Base-by-base conservation (phyloP, 2,888 invertebrate species). In the Drosophila merina region DNA sequence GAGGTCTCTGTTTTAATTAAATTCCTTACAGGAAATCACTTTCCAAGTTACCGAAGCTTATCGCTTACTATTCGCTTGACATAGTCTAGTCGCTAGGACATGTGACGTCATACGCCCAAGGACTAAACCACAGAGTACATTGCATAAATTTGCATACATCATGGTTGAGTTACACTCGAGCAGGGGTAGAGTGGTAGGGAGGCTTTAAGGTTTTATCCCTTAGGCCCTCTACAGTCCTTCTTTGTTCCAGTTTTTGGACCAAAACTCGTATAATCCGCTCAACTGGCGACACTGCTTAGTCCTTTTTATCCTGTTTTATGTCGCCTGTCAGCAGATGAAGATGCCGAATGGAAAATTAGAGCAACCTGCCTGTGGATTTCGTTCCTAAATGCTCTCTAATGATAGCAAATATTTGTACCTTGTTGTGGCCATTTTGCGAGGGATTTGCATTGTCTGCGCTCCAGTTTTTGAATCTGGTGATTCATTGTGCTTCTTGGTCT, bases 371-470 rank as follows among this genome's bases (percentile, higher is more conserved):
- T 48, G 44, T 14, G 14, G 14, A 14, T 14, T 14, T 14, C n/a
- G 50, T 63, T 45, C 66, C 62, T 55, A 86, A 83, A 88, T 77
- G 60, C 84, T 45, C 68, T 58, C 73, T 84, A 84, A 84, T 84
- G 86, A 84, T 72, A 59, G 66, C 72, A 88, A 84, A 84, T 88
- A 84, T 88, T 88, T 88, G 71, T 71, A 42, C 67, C 58, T 49
- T 58, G 25, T 48, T 66, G 48, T 66, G 64, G 45, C 66, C 66
- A 64, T 56, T 60, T 38, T 30, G 40, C n/a, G 42, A 52, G 55
- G 73, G 73, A 71, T 71, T 72, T 57, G 57, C 50, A 54, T 49
- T 68, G 51, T 44, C 55, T 57, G 9, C 69, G 52, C 66, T 49
- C 52, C 52, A 55, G 44, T 25, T 25, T 44, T 10, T 25, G 20